Evolutionary conservation across 2,113 vertebrate genomes (phyloP).

Genomic region (Jacana jacana): DNA sequence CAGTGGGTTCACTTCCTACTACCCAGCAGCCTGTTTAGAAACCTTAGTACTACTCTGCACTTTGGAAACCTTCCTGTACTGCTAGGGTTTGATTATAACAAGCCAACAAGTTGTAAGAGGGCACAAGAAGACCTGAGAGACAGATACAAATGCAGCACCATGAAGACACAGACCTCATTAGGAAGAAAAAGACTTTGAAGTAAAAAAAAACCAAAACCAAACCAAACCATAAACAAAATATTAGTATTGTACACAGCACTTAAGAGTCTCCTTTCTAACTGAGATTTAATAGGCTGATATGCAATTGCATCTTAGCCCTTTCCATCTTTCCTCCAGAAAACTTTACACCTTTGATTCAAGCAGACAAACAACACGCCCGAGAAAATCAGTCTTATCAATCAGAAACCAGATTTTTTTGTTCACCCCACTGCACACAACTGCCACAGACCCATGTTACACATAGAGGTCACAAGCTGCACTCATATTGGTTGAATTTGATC

Average conservation of each 20-base stretch:
- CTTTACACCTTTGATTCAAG: background rate
- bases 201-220: background rate
- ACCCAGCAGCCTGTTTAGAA: background rate
- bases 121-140: background rate
- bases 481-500: background rate
- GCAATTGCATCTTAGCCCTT: background rate
- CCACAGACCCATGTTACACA: background rate
- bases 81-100: background rate
- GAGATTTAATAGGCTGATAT: background rate
- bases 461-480: background rate
- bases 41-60: background rate
- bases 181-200: background rate
- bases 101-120: background rate
- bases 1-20: background rate
- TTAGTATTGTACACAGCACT: background rate
- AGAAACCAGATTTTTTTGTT: background rate
- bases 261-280: background rate
- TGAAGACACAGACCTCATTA: background rate
- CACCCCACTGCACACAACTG: no score
- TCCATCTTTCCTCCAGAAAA: background rate
- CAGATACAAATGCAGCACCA: background rate
- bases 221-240: no score
- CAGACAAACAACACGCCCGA: accelerated
- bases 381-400: background rate
- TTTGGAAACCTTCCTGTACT: background rate